Base-by-base conservation (phyloP, 2,113 vertebrate genomes). In the human (Homo sapiens) region DNA sequence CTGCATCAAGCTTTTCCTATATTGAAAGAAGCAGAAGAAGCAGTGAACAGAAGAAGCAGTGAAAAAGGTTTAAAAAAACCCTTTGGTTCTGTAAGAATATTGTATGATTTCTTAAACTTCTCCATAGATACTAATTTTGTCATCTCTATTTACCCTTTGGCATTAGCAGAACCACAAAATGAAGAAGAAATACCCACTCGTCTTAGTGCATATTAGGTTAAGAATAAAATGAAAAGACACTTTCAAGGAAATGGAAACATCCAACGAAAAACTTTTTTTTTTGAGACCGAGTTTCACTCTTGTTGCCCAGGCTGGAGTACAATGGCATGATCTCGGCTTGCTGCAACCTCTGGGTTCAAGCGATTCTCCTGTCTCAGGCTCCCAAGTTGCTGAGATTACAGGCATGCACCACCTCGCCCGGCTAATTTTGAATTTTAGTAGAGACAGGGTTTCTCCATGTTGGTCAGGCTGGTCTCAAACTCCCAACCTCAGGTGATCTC, bases 191-290 rank as follows among this genome's bases (percentile, higher is more conserved):
- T 3, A 12, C 57, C 55, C 27, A 57, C 10, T 76, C 6, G 68
- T 92, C 75, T 64, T 90, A 52, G 38, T 20, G 27, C 9, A 48
- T 22, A 73, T 38, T 48, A 83, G 25, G 13, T 27, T 72, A 90
- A 79, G 3, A 81, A 92, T 61, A 93, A 95, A 76, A 92, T 68
- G 89, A 95, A 61, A 86, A 38, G 6, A 23, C 2, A 48, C 76
- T 79, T 91, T 76, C 23, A 85, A 48, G 89, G 55, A 85, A 87
- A 93, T 93, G 59, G 91, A 93, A 96, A 82, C 4, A 94, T 48
- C 57, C 52, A 89, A 86, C 18, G 27, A 68, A 94, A 52, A 52
- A 52, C 52, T 18, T 52, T 18, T 52, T 64, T 52, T 64, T 64
- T 64, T 64, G 61, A 64, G 61, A 64, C 5, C 0, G 27, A 64